Evolutionary conservation across 2,113 vertebrate species (phyloP).

Genomic region (Sitta europaea): DNA sequence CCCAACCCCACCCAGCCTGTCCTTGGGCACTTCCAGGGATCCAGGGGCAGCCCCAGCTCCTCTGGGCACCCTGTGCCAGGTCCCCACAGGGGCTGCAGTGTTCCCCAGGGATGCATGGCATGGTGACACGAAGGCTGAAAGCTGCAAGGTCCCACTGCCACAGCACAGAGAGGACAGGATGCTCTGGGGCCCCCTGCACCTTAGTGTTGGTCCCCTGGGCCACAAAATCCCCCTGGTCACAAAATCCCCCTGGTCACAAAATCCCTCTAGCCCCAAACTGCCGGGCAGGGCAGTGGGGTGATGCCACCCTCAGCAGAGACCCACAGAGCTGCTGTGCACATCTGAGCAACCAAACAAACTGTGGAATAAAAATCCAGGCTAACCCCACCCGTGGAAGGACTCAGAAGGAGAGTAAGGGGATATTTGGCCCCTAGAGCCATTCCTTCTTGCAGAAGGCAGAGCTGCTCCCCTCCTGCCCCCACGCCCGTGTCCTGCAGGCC

Average conservation of each 20-base stretch:
- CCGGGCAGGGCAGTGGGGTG: fast-evolving
- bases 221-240: too few species aligned
- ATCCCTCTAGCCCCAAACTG: background rate
- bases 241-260: background rate
- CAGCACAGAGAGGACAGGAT: background rate
- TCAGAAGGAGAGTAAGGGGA: background rate
- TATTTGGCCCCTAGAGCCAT: fast-evolving
- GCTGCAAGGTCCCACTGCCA: background rate
- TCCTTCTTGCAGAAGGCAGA: background rate
- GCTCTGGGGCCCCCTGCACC: background rate
- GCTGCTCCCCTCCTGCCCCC: background rate
- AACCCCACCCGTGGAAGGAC: background rate
- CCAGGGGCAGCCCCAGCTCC: background rate
- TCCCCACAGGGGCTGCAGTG: background rate
- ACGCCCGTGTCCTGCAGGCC: background rate
- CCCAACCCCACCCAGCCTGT: background rate
- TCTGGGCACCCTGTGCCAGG: background rate
- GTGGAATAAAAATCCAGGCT: fast-evolving
- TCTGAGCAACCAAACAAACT: background rate
- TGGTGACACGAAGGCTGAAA: fast-evolving
- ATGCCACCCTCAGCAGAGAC: background rate
- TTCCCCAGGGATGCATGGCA: background rate
- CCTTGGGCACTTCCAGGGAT: background rate
- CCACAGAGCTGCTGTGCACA: background rate
- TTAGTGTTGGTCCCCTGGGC: background rate